These are phyloP conservation scores for Corydoras sp. DNA, from an alignment of 2,113 vertebrate genomes.

Conservation along the genomic window DNA sequence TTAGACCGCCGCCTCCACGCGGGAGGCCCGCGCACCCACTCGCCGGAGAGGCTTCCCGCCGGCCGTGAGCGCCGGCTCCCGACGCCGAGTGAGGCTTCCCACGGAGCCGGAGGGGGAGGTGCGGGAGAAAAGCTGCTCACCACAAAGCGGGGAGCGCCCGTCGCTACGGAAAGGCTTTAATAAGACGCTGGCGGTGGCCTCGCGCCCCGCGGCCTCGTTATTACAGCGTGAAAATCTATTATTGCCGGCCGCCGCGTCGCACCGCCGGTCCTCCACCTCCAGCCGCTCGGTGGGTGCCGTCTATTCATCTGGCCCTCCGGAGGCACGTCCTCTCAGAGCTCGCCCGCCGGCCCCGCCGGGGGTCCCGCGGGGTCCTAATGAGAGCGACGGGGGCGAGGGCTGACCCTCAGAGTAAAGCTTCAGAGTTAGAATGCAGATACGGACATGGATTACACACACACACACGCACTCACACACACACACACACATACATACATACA, in stretches of 20 bases:
- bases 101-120: slow-evolving; percentile 40
- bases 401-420: no score
- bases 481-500: no score
- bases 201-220: slow-evolving; percentile 30
- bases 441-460: no score
- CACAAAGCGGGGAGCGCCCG: slow-evolving; percentile 31
- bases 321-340: no score
- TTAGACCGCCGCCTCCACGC: slow-evolving; percentile 16
- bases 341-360: no score
- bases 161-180: slow-evolving; percentile 20
- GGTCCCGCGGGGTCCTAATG: no score
- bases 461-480: no score
- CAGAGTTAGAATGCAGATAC: no score
- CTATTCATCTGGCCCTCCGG: no score
- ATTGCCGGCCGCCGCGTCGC: slow-evolving; percentile 27
- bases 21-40: slow-evolving; percentile 34
- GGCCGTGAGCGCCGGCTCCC: slow-evolving; percentile 22
- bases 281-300: no score
- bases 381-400: no score
- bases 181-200: slow-evolving; percentile 20
- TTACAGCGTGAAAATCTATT: slow-evolving; percentile 46
- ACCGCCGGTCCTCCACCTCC: neutral
- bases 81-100: slow-evolving; percentile 30
- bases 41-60: slow-evolving; percentile 15
- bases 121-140: slow-evolving; percentile 35